A percentile compares a stretch with the other conserved stretches of the same genome.
Conservation (phyloP, 2,888 invertebrate species). For the Ceramica pisi region DNA sequence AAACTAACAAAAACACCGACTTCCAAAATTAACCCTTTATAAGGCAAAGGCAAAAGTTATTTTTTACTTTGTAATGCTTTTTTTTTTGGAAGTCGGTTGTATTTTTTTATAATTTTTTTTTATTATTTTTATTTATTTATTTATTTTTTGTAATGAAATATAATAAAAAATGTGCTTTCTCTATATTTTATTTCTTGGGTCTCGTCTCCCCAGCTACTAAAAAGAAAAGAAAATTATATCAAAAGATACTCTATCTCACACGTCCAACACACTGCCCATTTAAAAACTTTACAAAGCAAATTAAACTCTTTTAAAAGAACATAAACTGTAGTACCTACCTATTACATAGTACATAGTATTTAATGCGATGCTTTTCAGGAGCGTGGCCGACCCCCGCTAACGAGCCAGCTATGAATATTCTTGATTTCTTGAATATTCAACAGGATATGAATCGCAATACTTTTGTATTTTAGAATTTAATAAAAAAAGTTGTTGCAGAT, state of each 20-base stretch:
- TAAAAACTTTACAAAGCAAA: slow-evolving; percentile 5
- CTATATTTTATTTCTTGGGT: not conserved
- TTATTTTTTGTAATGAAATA: no score
- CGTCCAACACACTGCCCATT: not conserved
- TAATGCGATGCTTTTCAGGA: slow-evolving; percentile 79
- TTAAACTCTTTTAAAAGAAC: slow-evolving; percentile 13
- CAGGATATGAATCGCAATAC: slow-evolving; percentile 86
- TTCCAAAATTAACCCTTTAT: no score
- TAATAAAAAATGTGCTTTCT: not conserved
- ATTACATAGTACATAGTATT: slow-evolving; percentile 44
- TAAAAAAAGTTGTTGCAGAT: slow-evolving; percentile 67
- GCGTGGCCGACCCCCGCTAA: slow-evolving; percentile 81
- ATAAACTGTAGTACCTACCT: slow-evolving; percentile 34
- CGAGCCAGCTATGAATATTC: slow-evolving; percentile 87
- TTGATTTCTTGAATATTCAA: slow-evolving; percentile 84
- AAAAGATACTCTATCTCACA: not conserved
- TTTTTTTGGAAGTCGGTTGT: no score
- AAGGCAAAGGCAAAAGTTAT: no score
- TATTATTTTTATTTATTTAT: no score
- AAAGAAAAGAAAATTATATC: not conserved
- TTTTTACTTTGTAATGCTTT: no score
- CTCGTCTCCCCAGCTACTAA: not conserved
- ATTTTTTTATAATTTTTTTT: no score
- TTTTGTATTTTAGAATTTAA: slow-evolving; percentile 82
- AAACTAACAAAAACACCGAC: no score